These are phyloP conservation scores for Cossypha dichroa DNA, from an alignment of 2,797 vertebrate species.

Conservation along the genomic window DNA sequence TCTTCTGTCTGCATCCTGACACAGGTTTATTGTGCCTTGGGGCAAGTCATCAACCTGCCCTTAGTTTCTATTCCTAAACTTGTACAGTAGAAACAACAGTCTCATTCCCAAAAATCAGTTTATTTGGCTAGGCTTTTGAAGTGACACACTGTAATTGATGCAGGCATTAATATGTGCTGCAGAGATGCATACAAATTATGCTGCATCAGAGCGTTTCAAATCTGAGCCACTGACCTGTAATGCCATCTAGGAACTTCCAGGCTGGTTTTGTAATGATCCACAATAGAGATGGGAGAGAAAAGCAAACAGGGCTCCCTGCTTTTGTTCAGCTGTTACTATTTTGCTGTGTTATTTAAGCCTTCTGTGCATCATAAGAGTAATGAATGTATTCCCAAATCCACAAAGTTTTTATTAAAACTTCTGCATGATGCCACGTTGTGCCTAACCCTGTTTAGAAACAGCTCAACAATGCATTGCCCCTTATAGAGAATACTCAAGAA, in stretches of 20 bases:
- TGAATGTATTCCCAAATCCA: accelerated
- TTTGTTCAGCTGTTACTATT: background rate
- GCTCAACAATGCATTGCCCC: background rate
- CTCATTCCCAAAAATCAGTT: background rate
- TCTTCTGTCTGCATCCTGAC: background rate
- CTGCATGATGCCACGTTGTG: accelerated
- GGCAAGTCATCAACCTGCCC: background rate
- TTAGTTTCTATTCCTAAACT: background rate
- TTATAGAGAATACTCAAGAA: background rate
- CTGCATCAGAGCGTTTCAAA: background rate
- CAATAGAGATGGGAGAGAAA: background rate
- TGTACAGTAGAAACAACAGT: background rate
- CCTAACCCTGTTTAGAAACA: background rate
- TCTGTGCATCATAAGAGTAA: background rate
- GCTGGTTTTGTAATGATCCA: background rate
- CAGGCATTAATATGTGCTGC: background rate
- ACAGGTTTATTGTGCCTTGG: background rate
- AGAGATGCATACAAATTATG: background rate
- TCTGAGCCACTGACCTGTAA: background rate
- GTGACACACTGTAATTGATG: background rate
- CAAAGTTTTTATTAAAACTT: accelerated
- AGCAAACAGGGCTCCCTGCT: background rate
- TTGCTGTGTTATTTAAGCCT: background rate
- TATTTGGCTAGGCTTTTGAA: background rate
- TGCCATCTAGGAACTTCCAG: background rate